Evolutionary conservation across 2,113 vertebrate species (phyloP).

Genomic region (Menura novaehollandiae): DNA sequence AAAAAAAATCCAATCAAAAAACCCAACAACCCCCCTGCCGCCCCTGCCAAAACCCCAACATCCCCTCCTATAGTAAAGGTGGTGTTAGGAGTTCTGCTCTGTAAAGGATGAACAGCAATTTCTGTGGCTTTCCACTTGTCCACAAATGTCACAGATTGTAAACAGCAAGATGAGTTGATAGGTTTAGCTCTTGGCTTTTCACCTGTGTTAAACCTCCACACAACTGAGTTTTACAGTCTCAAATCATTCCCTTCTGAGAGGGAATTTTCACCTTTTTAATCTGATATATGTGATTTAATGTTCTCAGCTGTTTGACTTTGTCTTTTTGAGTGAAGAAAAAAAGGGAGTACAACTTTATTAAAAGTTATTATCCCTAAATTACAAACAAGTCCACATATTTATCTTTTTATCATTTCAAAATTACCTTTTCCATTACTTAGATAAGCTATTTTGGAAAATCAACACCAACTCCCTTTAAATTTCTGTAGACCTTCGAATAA

Average conservation of each 20-base stretch:
- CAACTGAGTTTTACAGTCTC: neutral
- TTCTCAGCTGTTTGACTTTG: neutral
- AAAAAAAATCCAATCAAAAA: neutral
- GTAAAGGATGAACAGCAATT: neutral
- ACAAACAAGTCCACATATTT: neutral
- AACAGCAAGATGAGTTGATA: neutral
- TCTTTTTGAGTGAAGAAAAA: neutral
- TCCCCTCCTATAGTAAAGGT: neutral
- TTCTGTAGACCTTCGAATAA: neutral
- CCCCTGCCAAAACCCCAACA: neutral
- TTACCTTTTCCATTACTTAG: neutral
- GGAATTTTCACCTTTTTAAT: neutral
- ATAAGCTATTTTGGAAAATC: neutral
- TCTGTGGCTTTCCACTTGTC: neutral
- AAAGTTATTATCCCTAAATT: neutral
- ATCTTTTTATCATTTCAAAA: neutral
- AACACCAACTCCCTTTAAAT: neutral
- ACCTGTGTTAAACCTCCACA: neutral
- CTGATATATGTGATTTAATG: neutral
- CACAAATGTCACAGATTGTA: neutral
- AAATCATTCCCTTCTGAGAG: neutral
- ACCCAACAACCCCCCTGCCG: neutral
- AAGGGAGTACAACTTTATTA: neutral
- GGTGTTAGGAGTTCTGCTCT: neutral
- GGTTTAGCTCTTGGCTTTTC: neutral